Percentiles rank a stretch among this genome's conserved stretches.
Evolutionary conservation across 2,888 invertebrate species (phyloP).

Genomic region (Amiota mariae): DNA sequence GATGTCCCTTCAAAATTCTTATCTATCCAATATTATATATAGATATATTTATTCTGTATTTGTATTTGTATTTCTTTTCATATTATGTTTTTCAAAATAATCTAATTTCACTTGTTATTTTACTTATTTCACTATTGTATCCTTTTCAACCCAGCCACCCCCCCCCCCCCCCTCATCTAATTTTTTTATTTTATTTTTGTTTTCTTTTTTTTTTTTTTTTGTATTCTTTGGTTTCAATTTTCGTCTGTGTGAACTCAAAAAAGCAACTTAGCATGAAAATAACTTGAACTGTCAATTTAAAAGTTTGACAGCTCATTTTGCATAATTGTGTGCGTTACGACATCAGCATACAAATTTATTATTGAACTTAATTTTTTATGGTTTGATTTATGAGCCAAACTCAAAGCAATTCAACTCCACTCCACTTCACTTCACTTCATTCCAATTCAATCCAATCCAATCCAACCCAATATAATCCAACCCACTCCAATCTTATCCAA

Average conservation of each 20-base stretch:
- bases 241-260: no score
- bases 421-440: neutral
- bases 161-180: no score
- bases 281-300: slow-evolving; percentile 56
- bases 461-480: neutral
- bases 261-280: slow-evolving; percentile 27
- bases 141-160: no score
- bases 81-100: no score
- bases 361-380: slow-evolving; percentile 61
- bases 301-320: slow-evolving; percentile 61
- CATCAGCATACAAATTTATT: slow-evolving; percentile 60
- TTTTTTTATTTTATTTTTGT: neutral
- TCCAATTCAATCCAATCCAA: no score
- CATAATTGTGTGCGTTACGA: slow-evolving; percentile 53
- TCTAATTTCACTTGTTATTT: no score
- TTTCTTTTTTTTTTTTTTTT: neutral
- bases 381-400: slow-evolving; percentile 59
- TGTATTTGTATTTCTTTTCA: no score
- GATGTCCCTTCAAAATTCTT: no score
- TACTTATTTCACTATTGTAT: no score
- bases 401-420: slow-evolving; percentile 32
- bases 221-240: no score
- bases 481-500: neutral
- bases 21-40: no score
- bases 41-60: no score